Percentiles rank a stretch among this genome's conserved stretches.
Conservation (phyloP, 2,113 vertebrate genomes). For the Bos indicus region DNA sequence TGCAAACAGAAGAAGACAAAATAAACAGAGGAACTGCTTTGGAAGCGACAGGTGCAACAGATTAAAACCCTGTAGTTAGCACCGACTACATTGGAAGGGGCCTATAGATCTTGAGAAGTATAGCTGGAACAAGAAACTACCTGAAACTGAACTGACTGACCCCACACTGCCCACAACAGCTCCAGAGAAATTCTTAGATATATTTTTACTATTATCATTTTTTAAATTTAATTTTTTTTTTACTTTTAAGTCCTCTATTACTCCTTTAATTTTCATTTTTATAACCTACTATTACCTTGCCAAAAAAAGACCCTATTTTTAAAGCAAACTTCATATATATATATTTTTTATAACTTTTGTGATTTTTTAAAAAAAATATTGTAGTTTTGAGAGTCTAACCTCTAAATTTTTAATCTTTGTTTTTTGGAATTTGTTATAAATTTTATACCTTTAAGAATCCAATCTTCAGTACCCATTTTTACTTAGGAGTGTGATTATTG, state of each 20-base stretch:
- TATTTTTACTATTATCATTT: not conserved
- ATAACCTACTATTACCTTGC: not conserved
- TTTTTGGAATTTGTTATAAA: not conserved
- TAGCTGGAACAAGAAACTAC: not conserved
- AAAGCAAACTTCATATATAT: not conserved
- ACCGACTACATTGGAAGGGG: not conserved
- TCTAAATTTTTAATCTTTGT: not conserved
- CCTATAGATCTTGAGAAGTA: not conserved
- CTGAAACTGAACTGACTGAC: not conserved
- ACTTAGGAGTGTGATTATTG: not conserved
- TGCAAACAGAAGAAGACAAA: not conserved
- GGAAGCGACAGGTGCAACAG: not conserved
- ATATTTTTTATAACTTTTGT: not conserved
- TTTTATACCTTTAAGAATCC: not conserved
- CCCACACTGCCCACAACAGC: not conserved
- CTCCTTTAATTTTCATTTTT: not conserved
- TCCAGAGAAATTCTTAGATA: not conserved
- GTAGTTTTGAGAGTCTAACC: not conserved
- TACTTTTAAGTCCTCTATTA: not conserved
- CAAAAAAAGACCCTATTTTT: not conserved
- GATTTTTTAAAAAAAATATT: not conserved
- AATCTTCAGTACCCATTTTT: not conserved
- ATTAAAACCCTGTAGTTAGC: not conserved
- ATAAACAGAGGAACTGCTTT: not conserved
- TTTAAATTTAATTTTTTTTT: not conserved